Conservation (phyloP, 2,113 vertebrate species). For the Lonchura striata region DNA sequence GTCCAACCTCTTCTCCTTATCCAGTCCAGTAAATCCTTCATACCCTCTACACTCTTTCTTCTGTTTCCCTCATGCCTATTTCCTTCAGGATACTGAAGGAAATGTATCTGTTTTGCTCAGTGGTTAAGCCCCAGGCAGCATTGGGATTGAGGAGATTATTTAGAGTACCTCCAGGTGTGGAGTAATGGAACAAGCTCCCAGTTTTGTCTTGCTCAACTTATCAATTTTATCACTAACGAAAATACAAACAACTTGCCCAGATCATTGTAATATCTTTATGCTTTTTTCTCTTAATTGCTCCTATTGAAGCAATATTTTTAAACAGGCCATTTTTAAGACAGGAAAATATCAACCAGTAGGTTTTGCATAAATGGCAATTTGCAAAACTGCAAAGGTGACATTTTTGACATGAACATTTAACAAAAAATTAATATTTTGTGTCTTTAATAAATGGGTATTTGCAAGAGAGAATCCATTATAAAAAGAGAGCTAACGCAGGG, state of each 20-base stretch:
- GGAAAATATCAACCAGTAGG: not conserved
- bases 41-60: not conserved
- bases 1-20: not conserved
- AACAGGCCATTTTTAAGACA: conserved; percentile 15
- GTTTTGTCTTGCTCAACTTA: not conserved
- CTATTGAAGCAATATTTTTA: not conserved
- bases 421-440: conserved; percentile 63
- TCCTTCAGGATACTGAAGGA: not conserved
- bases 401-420: conserved; percentile 53
- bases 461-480: conserved; percentile 56
- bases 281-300: conserved; percentile 6
- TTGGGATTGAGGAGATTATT: not conserved
- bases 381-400: conserved; percentile 53
- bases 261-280: not conserved
- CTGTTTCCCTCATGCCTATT: not conserved
- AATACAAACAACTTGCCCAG: not conserved
- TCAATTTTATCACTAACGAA: not conserved
- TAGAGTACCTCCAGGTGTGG: not conserved
- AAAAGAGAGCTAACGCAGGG: conserved; percentile 21
- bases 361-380: conserved; percentile 49
- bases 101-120: not conserved
- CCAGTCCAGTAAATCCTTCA: not conserved
- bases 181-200: not conserved
- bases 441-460: conserved; percentile 61
- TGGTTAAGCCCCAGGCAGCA: not conserved